Conservation (phyloP, 2,113 vertebrate genomes). For the Jaculus jaculus region DNA sequence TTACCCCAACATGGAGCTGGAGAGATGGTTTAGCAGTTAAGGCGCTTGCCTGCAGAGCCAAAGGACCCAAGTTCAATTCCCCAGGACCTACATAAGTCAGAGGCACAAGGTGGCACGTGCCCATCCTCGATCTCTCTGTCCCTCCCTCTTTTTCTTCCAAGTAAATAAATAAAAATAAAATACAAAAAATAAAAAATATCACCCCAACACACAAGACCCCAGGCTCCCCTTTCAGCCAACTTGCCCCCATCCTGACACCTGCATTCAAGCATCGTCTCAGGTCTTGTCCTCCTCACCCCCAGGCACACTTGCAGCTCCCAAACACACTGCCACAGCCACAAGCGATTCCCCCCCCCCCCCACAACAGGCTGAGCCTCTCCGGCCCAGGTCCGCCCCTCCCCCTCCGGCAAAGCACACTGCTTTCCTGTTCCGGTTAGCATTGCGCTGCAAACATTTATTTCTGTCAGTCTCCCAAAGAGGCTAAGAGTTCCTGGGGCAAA, state of each 20-base stretch:
- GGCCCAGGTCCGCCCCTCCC: background rate
- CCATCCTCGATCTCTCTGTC: too few relatives aligned
- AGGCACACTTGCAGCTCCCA: background rate
- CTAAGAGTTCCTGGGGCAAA: slow-evolving; percentile 59
- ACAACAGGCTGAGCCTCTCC: background rate
- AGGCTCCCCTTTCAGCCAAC: rapidly evolving
- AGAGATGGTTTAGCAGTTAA: too few relatives aligned
- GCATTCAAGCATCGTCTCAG: background rate
- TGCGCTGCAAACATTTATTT: background rate
- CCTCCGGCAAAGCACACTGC: background rate
- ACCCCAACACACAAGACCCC: background rate
- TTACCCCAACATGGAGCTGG: too few relatives aligned
- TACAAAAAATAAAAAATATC: too few relatives aligned
- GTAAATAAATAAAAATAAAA: background rate
- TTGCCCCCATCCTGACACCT: background rate
- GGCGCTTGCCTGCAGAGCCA: too few relatives aligned
- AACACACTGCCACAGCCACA: background rate
- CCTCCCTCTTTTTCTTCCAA: too few relatives aligned
- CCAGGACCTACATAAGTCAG: too few relatives aligned
- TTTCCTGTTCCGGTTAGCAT: background rate
- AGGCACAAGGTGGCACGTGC: too few relatives aligned
- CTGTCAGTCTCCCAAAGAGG: background rate
- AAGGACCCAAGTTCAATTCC: background rate
- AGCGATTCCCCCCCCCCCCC: background rate
- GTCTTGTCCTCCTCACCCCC: too few relatives aligned